Percentiles rank a stretch among this genome's conserved stretches.
phyloP scores from a whole-genome alignment of 1,140 invertebrate genomes.

The Dreissena polymorpha region DNA sequence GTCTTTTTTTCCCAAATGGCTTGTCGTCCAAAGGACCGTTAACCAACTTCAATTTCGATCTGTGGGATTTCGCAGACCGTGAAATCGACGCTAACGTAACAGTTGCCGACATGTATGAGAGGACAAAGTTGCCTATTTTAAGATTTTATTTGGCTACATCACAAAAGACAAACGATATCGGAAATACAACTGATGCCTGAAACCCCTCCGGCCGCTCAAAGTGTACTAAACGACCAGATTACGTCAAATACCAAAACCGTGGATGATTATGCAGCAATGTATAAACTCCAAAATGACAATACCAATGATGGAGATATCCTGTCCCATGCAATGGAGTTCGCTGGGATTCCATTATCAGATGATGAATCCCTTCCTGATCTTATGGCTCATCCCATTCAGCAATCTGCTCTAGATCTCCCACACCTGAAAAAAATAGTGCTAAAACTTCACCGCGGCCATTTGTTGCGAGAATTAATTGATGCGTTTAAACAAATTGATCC shows the following conservation, averaged over 20 bases:
- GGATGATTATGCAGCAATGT: neutral
- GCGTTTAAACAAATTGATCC: constrained; percentile 28
- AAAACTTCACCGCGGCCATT: constrained; percentile 41
- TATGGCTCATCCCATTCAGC: neutral
- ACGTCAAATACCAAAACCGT: neutral
- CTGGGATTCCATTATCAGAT: constrained; percentile 15
- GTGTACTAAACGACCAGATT: neutral
- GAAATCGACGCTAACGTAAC: constrained; percentile 37
- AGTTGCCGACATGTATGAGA: constrained; percentile 44
- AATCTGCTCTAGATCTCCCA: neutral
- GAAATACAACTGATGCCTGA: neutral
- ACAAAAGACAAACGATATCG: constrained; percentile 22
- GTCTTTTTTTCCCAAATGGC: constrained; percentile 44
- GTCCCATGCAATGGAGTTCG: constrained; percentile 14
- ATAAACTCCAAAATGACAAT: constrained; percentile 9
- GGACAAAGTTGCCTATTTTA: constrained; percentile 53
- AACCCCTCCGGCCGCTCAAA: neutral
- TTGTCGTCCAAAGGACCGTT: constrained; percentile 28
- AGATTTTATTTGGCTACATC: constrained; percentile 52
- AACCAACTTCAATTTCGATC: constrained; percentile 45
- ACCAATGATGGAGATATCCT: constrained; percentile 6
- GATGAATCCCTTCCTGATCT: constrained; percentile 10
- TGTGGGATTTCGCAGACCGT: constrained; percentile 50
- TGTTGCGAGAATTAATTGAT: constrained; percentile 38
- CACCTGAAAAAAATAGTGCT: constrained; percentile 6